These are phyloP conservation scores for Bagarius yarrelli DNA, from an alignment of 2,113 vertebrate species.

Conservation along the genomic window DNA sequence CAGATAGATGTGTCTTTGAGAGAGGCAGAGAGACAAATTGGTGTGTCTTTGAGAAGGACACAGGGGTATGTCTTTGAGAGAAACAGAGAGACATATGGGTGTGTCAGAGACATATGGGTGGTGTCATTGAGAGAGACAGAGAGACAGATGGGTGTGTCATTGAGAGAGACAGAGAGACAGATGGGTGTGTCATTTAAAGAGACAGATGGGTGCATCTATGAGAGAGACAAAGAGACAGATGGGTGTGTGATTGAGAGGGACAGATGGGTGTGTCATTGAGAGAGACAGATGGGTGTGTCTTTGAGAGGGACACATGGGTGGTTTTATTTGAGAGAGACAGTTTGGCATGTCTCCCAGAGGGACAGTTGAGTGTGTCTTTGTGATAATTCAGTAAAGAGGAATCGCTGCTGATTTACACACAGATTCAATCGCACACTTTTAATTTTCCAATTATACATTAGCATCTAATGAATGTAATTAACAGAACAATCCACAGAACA, in stretches of 20 bases:
- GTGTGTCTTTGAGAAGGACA: neutral
- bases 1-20: neutral
- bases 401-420: neutral
- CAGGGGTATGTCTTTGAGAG: neutral
- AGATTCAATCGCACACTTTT: neutral
- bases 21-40: neutral
- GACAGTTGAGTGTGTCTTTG: neutral
- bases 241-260: neutral
- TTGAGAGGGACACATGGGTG: neutral
- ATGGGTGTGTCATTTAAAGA: neutral
- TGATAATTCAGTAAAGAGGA: neutral
- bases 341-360: neutral
- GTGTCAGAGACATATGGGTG: neutral
- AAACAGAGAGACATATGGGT: neutral
- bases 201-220: neutral
- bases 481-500: conserved; percentile 4
- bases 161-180: neutral
- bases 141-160: neutral
- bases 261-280: neutral
- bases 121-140: neutral
- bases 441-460: neutral
- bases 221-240: neutral
- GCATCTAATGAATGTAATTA: conserved; percentile 7
- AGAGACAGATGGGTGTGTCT: neutral
- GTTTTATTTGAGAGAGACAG: neutral